Conservation (phyloP, 2,797 vertebrate species). For the Psittacula derbiana region DNA sequence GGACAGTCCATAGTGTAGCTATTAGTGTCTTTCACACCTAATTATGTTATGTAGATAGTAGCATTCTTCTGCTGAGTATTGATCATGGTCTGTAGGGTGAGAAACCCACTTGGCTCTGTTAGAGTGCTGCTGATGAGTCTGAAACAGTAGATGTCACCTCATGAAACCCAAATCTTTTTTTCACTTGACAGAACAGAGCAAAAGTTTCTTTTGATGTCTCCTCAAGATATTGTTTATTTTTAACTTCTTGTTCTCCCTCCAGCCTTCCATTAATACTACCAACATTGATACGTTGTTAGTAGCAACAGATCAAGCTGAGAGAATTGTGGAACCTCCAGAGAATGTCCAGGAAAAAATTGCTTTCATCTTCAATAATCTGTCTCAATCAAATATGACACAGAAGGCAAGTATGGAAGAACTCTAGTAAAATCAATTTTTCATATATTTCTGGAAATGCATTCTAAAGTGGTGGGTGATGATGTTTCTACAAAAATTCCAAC, state of each 20-base stretch:
- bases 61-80: background rate
- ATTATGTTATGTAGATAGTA: background rate
- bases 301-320: constrained; percentile 96
- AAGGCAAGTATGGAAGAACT: constrained; percentile 82
- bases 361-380: constrained; percentile 98
- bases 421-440: background rate
- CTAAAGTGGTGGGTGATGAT: background rate
- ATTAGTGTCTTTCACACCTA: background rate
- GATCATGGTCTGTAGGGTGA: background rate
- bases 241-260: constrained; percentile 27
- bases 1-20: background rate
- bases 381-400: constrained; percentile 99
- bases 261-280: constrained; percentile 99
- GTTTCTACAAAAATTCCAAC: background rate
- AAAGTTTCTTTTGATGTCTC: background rate
- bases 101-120: background rate
- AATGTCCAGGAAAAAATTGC: constrained; percentile 98
- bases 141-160: background rate
- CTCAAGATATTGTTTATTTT: background rate
- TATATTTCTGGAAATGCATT: background rate
- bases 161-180: background rate
- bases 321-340: constrained; percentile 97
- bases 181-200: background rate
- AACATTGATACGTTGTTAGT: constrained; percentile 98
- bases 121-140: background rate